A percentile compares a stretch with the other conserved stretches of the same genome.
Conservation (phyloP, 2,888 invertebrate species). For the Apocheima hispidaria region DNA sequence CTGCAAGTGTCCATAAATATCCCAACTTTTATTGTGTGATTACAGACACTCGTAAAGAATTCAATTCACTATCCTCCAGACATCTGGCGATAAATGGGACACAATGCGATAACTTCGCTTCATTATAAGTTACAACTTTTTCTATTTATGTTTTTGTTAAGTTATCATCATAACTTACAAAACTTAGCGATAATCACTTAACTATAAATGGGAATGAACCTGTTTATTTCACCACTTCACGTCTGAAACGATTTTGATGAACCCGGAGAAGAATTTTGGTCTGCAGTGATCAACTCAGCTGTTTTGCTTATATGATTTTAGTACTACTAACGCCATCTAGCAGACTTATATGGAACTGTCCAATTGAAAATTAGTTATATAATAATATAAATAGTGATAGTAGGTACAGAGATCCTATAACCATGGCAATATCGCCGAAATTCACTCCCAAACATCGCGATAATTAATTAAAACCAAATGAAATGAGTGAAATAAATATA, state of each 20-base stretch:
- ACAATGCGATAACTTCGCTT: conserved; percentile 2
- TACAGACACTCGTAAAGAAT: conserved; percentile 28
- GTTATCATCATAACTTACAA: not conserved
- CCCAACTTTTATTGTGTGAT: conserved; percentile 29
- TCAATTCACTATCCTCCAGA: conserved; percentile 25
- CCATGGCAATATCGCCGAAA: not conserved
- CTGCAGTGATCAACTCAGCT: too few relatives aligned
- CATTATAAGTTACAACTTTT: conserved; percentile 7
- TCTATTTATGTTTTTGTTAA: not conserved
- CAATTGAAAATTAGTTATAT: not conserved
- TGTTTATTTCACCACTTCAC: too few relatives aligned
- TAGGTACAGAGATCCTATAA: too few relatives aligned
- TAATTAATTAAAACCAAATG: conserved; percentile 14
- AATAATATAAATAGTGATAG: too few relatives aligned
- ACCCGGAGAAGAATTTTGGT: too few relatives aligned
- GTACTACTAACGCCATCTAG: conserved; percentile 4
- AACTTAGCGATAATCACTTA: not conserved
- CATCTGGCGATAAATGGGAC: conserved; percentile 23
- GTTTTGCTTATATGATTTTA: not conserved
- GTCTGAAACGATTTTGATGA: not conserved
- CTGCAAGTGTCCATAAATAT: conserved; percentile 31
- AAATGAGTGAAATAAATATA: conserved; percentile 10
- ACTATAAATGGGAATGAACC: too few relatives aligned
- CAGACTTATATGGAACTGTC: not conserved
- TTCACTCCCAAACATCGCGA: not conserved